Percentiles rank a stretch among this genome's conserved stretches.
Evolutionary conservation across 1,140 invertebrate genomes (phyloP).

Genomic region (Zaprionus ghesquierei): DNA sequence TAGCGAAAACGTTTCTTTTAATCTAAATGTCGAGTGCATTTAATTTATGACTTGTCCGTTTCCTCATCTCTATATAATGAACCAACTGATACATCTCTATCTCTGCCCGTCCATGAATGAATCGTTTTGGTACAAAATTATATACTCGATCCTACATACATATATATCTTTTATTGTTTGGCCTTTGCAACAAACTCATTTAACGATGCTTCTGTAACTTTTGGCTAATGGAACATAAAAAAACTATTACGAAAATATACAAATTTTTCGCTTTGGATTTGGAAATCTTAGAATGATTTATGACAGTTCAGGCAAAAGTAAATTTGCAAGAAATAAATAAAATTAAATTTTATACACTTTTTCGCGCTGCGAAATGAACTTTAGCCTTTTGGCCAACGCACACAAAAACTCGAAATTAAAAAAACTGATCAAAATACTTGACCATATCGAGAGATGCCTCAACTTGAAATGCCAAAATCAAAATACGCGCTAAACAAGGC

Average conservation of each 20-base stretch:
- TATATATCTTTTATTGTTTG: constrained; percentile 22
- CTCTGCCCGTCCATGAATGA: constrained; percentile 57
- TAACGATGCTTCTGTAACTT: constrained; percentile 35
- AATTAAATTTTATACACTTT: neutral
- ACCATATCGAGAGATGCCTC: constrained; percentile 47
- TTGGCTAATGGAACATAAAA: constrained; percentile 53
- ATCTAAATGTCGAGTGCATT: constrained; percentile 65
- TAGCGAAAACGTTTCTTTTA: constrained; percentile 48
- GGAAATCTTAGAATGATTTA: neutral
- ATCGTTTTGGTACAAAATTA: constrained; percentile 19
- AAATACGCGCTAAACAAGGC: constrained; percentile 49
- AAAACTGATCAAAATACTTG: constrained; percentile 72
- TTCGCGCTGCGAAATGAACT: constrained; percentile 23
- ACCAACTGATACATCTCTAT: constrained; percentile 9
- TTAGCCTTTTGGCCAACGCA: constrained; percentile 46
- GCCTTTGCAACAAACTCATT: constrained; percentile 38
- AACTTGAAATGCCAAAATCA: constrained; percentile 66
- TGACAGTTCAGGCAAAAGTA: neutral
- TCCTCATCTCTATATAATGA: constrained; percentile 27
- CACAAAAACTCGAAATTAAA: constrained; percentile 70
- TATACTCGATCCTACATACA: constrained; percentile 15
- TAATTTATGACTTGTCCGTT: constrained; percentile 51
- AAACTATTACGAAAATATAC: constrained; percentile 32
- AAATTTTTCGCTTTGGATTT: constrained; percentile 40
- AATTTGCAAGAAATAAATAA: neutral